These are phyloP conservation scores for Meta bourneti DNA, from an alignment of 2,888 invertebrate species.

Conservation along the genomic window DNA sequence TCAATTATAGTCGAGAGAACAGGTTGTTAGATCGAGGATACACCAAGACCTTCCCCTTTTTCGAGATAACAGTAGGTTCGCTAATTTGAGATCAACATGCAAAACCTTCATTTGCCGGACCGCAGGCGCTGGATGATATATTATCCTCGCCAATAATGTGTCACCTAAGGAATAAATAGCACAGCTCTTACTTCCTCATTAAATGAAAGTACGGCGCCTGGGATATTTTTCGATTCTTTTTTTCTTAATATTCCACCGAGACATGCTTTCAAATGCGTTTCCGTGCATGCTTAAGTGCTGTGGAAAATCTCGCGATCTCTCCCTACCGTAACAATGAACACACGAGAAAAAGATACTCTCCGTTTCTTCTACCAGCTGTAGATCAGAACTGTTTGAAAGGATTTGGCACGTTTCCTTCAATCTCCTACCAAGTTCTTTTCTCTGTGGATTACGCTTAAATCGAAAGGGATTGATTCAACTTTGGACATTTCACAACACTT, in stretches of 20 bases:
- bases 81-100: constrained; percentile 75
- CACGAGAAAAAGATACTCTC: constrained; percentile 49
- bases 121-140: constrained; percentile 61
- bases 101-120: constrained; percentile 72
- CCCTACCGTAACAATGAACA: constrained; percentile 7
- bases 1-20: constrained; percentile 73
- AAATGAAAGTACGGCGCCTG: constrained; percentile 40
- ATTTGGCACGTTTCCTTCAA: constrained; percentile 15
- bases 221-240: constrained; percentile 16
- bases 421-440: not conserved
- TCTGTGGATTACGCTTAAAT: constrained; percentile 32
- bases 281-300: constrained; percentile 26
- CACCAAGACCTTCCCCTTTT: constrained; percentile 45
- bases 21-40: constrained; percentile 58
- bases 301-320: not conserved
- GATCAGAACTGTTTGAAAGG: constrained; percentile 37
- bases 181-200: constrained; percentile 45
- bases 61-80: constrained; percentile 69
- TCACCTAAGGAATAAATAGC: constrained; percentile 62
- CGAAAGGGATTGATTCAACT: constrained; percentile 46
- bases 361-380: constrained; percentile 36
- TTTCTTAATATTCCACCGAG: constrained; percentile 18
- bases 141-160: constrained; percentile 65
- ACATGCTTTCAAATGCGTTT: constrained; percentile 18
- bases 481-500: constrained; percentile 40